Conservation (phyloP, 2,113 vertebrate genomes). For the Phyllostomus hastatus region DNA sequence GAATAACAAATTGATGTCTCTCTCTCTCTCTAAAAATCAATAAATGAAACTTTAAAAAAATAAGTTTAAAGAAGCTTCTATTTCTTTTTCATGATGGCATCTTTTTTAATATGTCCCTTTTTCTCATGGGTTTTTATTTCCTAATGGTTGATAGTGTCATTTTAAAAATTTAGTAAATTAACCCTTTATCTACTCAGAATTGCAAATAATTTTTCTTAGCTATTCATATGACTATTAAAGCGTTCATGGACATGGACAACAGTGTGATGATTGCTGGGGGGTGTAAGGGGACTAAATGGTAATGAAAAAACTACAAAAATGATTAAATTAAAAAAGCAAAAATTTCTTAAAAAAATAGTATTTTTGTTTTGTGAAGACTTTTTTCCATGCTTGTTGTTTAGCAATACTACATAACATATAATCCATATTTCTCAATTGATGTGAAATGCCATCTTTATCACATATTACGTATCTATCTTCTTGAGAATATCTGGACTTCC, state of each 20-base stretch:
- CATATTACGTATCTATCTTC: neutral
- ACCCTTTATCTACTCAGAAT: neutral
- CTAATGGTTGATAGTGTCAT: neutral
- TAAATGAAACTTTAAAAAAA: neutral
- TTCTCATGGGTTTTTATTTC: slow-evolving; percentile 25
- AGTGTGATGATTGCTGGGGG: too few relatives aligned
- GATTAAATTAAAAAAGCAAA: too few relatives aligned
- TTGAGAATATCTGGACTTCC: neutral
- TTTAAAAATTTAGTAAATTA: slow-evolving; percentile 5
- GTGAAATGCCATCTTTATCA: slow-evolving; percentile 33
- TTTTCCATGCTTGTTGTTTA: neutral
- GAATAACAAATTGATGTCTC: neutral
- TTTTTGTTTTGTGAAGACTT: neutral
- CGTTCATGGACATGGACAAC: neutral
- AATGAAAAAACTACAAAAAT: too few relatives aligned
- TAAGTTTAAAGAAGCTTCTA: neutral
- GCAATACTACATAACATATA: neutral
- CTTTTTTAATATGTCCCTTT: neutral
- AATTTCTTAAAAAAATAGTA: neutral
- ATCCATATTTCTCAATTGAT: neutral
- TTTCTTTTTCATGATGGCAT: neutral
- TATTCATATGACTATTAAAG: neutral
- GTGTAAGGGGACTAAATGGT: too few relatives aligned
- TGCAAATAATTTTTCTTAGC: neutral
- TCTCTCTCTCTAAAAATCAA: neutral